Base-by-base conservation (phyloP, 2,797 vertebrate species). In the Karalla daura region DNA sequence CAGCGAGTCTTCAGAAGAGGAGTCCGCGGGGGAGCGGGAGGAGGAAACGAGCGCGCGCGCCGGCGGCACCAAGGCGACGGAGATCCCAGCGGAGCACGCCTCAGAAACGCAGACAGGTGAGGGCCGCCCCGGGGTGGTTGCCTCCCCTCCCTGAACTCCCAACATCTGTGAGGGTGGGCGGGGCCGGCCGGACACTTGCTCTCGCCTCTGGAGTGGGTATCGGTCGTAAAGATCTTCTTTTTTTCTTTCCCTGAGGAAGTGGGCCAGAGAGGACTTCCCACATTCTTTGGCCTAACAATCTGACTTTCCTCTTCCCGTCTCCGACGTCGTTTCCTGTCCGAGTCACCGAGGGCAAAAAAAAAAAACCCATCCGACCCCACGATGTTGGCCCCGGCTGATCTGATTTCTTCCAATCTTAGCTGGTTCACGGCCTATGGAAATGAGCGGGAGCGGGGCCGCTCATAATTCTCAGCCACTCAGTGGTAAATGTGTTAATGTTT, bases 1-100 rank as follows among this genome's bases (percentile, higher is more conserved):
- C 54, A 94, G 94, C 61, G 92, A 94, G 70, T 94, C 93, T 17
- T 93, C 92, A n/a, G 93, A 88, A 80, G 92, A 94, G 56, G 93
- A 94, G 76, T 85, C 83, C 0, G 4, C 87, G 0, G 84, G 82
- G 62, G 91, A 93, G 37, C 77, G 28, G 44, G 93, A 93, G 32
- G 90, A 91, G 21, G 88, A 90, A 49, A 39, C 7, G 0, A 52
- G 60, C 0, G 55, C 65, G 18, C 44, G 14, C 39, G 27, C 25
- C 27, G 18, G 50, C 45, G 43, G 24, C 54, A 45, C 72, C 44
- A 63, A 60, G 53, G 32, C 82, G 2, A 28, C 70, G 32, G 79
- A 74, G 10, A 58, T 55, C 64, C 28, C 68, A 0, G 44, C 61
- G 54, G 75, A 47, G 27, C 70, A 70, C 53, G 36, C 18, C 23